Evolutionary conservation across 2,797 vertebrate genomes (phyloP), one percentile per base, ranked within the genome.

Genomic region (Acrocephalus scirpaceus): DNA sequence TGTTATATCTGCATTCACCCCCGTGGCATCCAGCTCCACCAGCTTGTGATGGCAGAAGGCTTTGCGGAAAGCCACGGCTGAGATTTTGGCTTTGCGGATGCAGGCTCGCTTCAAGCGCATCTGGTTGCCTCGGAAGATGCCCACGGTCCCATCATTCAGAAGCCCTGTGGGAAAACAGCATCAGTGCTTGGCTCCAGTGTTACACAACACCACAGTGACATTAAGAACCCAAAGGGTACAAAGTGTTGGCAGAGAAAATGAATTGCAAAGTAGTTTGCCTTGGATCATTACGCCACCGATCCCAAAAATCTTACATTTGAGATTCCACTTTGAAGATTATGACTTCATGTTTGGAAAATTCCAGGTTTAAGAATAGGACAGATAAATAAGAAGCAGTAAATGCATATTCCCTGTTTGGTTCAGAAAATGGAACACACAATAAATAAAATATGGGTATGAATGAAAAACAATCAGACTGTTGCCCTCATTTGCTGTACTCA

Each of bases 1-100:
- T 6, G 99, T 99, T 94, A 99, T 99, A 93, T 99, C 99, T 34
- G 99, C 99, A 15, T 99, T 99, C 92, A 99, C 99, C 50, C 99
- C 98, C 1, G 99, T 98, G 16, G 99, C 99, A 57, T 99, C 99
- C 30, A 99, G 98, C 97, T 99, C 99, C 80, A 99, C 98, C 82
- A 99, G 97, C 48, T 99, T 98, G 97, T 99, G 99, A 54, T 99
- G 98, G 96, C 99, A 99, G 67, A 99, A 98, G 3, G 99, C 99
- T 88, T 99, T 99, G 96, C 98, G 98, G 96, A 99, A 99, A 71
- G 99, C 99, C 97, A 99, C 99, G 1, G 99, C 99, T 1, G 99
- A 99, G 95, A 99, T 99, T 11, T 99, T 99, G 0, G 99, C 99
- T 21, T 99, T 99, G 34, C 99, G 99, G 96, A 99, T 98, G 78